Conservation (phyloP, 1,140 invertebrate genomes). For the Battus philenor region DNA sequence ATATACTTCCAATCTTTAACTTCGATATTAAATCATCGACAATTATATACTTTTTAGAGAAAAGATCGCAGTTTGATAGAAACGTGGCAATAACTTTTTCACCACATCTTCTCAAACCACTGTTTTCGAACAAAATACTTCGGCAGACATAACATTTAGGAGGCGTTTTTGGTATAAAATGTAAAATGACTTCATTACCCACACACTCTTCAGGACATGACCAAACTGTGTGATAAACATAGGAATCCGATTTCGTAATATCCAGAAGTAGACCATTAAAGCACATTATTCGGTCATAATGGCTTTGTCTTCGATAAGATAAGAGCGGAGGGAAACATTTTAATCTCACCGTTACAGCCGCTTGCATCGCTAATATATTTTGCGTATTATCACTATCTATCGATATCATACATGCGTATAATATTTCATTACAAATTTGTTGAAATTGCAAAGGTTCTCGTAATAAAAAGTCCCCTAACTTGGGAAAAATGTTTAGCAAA, state of each 20-base stretch:
- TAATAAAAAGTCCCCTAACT: conserved; percentile 39
- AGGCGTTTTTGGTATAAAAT: conserved; percentile 51
- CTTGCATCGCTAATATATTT: conserved; percentile 35
- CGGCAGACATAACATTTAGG: conserved; percentile 57
- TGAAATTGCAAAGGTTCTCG: conserved; percentile 50
- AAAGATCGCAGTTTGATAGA: conserved; percentile 29
- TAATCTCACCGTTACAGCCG: conserved; percentile 41
- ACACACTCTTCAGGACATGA: conserved; percentile 66
- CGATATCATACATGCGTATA: conserved; percentile 46
- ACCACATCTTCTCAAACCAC: conserved; percentile 48
- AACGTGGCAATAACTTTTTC: conserved; percentile 50
- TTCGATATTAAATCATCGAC: conserved; percentile 47
- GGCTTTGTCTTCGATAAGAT: conserved; percentile 20
- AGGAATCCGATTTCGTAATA: conserved; percentile 41
- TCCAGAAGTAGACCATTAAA: conserved; percentile 43
- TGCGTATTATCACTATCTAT: conserved; percentile 30
- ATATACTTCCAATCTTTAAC: conserved; percentile 38
- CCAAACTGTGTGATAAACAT: conserved; percentile 61
- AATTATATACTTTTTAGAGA: conserved; percentile 37
- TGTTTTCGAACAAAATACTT: conserved; percentile 55
- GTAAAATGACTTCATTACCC: conserved; percentile 54
- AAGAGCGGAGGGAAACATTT: conserved; percentile 36
- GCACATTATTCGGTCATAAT: conserved; percentile 31
- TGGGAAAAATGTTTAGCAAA: conserved; percentile 39
- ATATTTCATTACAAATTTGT: conserved; percentile 44